Percentiles rank a stretch among this genome's conserved stretches.
These are phyloP conservation scores for Pseudomyrmex concolor DNA, from an alignment of 1,140 invertebrate species.

Conservation along the genomic window DNA sequence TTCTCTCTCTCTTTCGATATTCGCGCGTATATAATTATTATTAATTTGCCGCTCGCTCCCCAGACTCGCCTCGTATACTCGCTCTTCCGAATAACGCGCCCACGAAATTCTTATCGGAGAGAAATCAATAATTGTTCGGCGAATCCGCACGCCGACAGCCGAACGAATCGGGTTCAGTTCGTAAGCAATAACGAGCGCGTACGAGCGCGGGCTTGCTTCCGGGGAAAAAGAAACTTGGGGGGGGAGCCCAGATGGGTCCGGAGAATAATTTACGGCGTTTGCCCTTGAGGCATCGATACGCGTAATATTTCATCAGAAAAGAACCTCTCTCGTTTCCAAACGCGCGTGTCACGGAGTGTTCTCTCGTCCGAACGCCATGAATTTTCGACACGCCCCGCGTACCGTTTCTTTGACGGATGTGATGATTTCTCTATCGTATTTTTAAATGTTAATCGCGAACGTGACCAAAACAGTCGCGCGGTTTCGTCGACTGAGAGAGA, in stretches of 20 bases:
- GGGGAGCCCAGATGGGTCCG: constrained; percentile 11
- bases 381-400: constrained; percentile 43
- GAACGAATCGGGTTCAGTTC: constrained; percentile 36
- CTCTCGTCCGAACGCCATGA: not conserved
- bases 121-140: constrained; percentile 54
- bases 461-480: not conserved
- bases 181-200: constrained; percentile 59
- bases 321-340: not conserved
- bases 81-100: constrained; percentile 18
- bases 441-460: constrained; percentile 45
- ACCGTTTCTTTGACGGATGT: constrained; percentile 18
- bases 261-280: constrained; percentile 64
- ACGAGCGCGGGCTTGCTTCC: not conserved
- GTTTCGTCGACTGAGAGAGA: too few relatives aligned
- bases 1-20: not conserved
- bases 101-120: constrained; percentile 35
- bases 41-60: constrained; percentile 16
- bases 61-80: not conserved
- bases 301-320: constrained; percentile 22
- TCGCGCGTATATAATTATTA: constrained; percentile 44
- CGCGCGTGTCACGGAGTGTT: constrained; percentile 23
- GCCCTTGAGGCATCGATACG: constrained; percentile 53
- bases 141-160: constrained; percentile 26
- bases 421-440: constrained; percentile 43
- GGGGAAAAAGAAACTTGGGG: constrained; percentile 43